Evolutionary conservation across 2,797 vertebrate species (phyloP), one percentile per base, ranked within the genome.

Genomic region (Danionella dracula): DNA sequence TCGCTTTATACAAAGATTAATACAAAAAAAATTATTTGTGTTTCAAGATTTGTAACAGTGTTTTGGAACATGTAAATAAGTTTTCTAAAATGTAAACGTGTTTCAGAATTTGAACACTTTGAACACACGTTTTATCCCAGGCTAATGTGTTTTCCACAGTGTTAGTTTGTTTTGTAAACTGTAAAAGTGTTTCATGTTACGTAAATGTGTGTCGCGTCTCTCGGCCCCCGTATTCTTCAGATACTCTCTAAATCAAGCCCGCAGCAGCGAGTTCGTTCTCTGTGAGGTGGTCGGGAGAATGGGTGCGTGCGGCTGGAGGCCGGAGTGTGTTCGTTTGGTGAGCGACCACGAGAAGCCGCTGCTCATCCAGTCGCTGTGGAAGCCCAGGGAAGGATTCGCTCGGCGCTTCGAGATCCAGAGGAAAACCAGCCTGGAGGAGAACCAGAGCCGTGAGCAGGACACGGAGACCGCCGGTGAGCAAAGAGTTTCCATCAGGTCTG

Each of bases 311-410:
- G 83, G 81, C 49, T 92, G 90, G 90, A 85, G 50, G 68, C 87
- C 87, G 0, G 88, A 92, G 50, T 90, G 87, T 2, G 85, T 90
- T 62, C 64, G 90, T 12, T 84, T 89, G 0, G 86, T 92, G 21
- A 83, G 88, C 4, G 87, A 91, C 80, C 83, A 87, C 1, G 90
- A 92, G 83, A 89, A 84, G 70, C 90, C 90, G 12, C 89, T 92
- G 66, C 85, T 90, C 55, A 77, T 92, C 40, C 90, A 92, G 80
- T 89, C 90, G 0, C 83, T 92, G 20, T 92, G 90, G 90, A 92
- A 92, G 83, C 90, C 90, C 44, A 85, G 84, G 66, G 90, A 91
- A 34, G 90, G 90, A 8, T 83, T 90, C 63, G 85, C 85, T 0
- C 80, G 90, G 15, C 83, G 90, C 1, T 91, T 92, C n/a, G 90